Conservation (phyloP, 2,797 vertebrate genomes). For the Chloroceryle inda region DNA sequence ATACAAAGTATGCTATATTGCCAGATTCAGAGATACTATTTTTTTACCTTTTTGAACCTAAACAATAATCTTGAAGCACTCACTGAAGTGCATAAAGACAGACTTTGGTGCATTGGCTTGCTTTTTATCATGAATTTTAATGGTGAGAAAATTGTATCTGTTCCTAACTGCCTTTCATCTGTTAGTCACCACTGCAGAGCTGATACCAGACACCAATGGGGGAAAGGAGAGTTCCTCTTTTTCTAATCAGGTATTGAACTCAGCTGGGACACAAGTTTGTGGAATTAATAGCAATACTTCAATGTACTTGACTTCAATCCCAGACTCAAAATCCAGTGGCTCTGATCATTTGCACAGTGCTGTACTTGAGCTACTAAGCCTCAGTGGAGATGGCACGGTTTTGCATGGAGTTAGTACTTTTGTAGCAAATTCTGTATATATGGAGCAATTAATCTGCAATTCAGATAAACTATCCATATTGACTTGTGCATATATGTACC, state of each 20-base stretch:
- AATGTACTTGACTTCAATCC: background rate
- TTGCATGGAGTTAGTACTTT: background rate
- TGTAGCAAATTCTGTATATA: background rate
- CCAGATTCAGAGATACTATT: background rate
- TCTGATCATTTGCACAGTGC: background rate
- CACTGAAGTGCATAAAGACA: background rate
- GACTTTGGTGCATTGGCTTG: background rate
- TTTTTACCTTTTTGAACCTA: background rate
- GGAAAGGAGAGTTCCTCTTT: background rate
- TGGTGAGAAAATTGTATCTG: background rate
- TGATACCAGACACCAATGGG: slow-evolving; percentile 21
- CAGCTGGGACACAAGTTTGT: background rate
- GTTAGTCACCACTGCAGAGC: background rate
- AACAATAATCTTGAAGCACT: background rate
- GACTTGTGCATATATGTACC: background rate
- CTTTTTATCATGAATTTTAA: slow-evolving; percentile 8
- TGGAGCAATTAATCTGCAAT: background rate
- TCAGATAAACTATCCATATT: background rate
- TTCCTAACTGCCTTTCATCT: slow-evolving; percentile 14
- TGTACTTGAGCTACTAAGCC: background rate
- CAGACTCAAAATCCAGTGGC: background rate
- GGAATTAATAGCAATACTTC: background rate
- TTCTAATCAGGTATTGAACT: background rate
- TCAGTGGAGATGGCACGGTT: background rate
- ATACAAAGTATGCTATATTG: no score